These are phyloP conservation scores for Smittia sp. DNA, from an alignment of 2,888 invertebrate genomes.

Conservation along the genomic window DNA sequence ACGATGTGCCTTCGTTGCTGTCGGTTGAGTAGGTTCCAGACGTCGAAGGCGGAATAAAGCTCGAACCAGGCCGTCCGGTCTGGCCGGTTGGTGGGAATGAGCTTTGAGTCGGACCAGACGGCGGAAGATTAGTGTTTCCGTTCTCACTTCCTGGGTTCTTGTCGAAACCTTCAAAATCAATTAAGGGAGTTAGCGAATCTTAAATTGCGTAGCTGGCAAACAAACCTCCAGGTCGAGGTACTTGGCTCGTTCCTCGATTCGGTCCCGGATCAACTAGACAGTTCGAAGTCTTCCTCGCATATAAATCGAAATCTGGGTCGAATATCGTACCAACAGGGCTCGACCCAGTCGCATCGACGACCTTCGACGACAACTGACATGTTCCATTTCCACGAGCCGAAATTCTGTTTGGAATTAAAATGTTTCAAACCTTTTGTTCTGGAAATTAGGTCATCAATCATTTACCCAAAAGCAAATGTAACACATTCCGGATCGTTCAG, in stretches of 20 bases:
- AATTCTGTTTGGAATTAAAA: conserved; percentile 53
- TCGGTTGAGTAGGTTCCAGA: conserved; percentile 11
- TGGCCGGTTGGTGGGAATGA: conserved; percentile 11
- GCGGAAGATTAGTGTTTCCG: conserved; percentile 18
- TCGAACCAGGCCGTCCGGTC: neutral
- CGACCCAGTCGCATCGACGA: conserved; percentile 54
- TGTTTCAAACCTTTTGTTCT: conserved; percentile 11
- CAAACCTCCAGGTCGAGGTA: conserved; percentile 34
- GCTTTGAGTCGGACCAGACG: conserved; percentile 26
- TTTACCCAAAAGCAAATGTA: conserved; percentile 63
- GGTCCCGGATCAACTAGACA: conserved; percentile 51
- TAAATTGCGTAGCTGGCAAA: neutral
- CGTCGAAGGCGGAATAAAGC: conserved; percentile 16
- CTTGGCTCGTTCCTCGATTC: conserved; percentile 42
- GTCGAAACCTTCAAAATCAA: conserved; percentile 5
- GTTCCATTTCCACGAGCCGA: conserved; percentile 62
- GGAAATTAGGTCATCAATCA: too few species aligned
- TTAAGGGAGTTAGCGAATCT: neutral
- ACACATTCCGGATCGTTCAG: conserved; percentile 63
- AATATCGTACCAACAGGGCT: conserved; percentile 56
- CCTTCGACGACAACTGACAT: conserved; percentile 57
- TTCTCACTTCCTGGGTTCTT: conserved; percentile 20
- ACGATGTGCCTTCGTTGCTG: neutral
- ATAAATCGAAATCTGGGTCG: conserved; percentile 64
- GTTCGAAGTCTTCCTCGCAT: conserved; percentile 56